Evolutionary conservation across 2,113 vertebrate genomes (phyloP).

Genomic region (Gavia stellata): DNA sequence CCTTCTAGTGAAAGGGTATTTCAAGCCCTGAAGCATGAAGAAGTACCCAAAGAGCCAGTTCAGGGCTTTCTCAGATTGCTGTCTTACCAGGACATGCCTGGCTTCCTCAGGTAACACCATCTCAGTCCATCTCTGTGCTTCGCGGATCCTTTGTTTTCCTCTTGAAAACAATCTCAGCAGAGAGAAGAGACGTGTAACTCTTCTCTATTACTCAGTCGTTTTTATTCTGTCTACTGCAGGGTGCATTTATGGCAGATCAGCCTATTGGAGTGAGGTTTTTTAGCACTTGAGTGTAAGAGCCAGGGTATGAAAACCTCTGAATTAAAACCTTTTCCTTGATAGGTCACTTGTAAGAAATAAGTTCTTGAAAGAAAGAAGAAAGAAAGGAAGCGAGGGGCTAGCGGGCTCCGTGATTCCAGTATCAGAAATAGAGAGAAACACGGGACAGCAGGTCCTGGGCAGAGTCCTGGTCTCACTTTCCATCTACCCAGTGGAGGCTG

Average conservation of each 20-base stretch:
- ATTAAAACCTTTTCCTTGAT: background rate
- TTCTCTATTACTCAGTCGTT: accelerated
- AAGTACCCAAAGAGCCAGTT: no score
- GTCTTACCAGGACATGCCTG: accelerated
- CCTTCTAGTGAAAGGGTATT: background rate
- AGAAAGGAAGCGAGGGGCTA: background rate
- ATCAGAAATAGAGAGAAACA: background rate
- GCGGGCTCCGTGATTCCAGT: no score
- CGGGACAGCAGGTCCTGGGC: background rate
- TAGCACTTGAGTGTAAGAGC: background rate
- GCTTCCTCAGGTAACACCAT: accelerated
- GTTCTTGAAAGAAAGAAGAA: background rate
- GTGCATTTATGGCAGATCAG: accelerated
- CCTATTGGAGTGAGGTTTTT: background rate
- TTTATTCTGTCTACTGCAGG: background rate
- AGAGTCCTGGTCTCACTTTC: background rate
- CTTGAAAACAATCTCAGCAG: accelerated
- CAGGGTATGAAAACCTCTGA: background rate
- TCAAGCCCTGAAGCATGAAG: background rate
- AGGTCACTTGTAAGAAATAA: background rate
- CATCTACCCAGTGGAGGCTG: accelerated
- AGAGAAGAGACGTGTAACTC: background rate
- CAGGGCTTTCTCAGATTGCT: background rate
- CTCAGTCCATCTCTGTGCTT: background rate
- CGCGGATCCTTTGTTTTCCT: accelerated